Evolutionary conservation across 2,113 vertebrate species (phyloP), one percentile per base, ranked within the genome.

Genomic region (Cricetomys ansorgei): DNA sequence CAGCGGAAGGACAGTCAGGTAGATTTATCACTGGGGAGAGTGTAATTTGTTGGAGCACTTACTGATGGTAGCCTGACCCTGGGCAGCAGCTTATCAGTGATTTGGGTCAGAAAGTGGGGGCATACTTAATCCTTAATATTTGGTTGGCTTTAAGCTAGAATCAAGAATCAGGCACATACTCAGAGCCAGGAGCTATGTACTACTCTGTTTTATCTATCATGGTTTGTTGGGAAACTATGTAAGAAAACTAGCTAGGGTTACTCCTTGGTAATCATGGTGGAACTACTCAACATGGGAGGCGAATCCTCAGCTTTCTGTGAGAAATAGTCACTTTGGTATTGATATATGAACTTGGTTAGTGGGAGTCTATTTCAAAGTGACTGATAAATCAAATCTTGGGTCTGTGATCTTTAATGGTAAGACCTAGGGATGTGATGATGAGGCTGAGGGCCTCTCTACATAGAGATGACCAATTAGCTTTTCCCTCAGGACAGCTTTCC

Each of bases 281-380:
- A 17, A 45, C 55, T 87, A 45, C n/a, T 79, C 59, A 87, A 77
- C 21, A 2, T 37, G 48, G 81, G 25, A 87, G 81, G 29, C 65
- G 40, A 76, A 69, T 86, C 62, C 57, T 37, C 12, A 2, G 11
- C 23, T 31, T 8, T 23, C n/a, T 3, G 23, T 29, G 65, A 88
- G 57, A 70, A 95, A 85, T 2, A 92, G 23, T 43, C 3, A 77
- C 67, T 77, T 93, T 76, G 79, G 5, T 7, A 37, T 81, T 91
- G 57, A 79, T 72, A 50, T 88, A 87, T 50, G 64, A 70, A 48
- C 19, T 59, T 92, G 50, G 55, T 73, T 94, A 84, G 62, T 95
- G 70, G 69, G 27, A 96, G 27, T 94, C 76, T 88, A 6, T 79
- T 29, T 8, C 17, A 70, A 88, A 88, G 79, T 25, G 27, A 62